Evolutionary conservation across 2,888 invertebrate genomes (phyloP), one percentile per base, ranked within the genome.

Genomic region (Archips crataeganus): DNA sequence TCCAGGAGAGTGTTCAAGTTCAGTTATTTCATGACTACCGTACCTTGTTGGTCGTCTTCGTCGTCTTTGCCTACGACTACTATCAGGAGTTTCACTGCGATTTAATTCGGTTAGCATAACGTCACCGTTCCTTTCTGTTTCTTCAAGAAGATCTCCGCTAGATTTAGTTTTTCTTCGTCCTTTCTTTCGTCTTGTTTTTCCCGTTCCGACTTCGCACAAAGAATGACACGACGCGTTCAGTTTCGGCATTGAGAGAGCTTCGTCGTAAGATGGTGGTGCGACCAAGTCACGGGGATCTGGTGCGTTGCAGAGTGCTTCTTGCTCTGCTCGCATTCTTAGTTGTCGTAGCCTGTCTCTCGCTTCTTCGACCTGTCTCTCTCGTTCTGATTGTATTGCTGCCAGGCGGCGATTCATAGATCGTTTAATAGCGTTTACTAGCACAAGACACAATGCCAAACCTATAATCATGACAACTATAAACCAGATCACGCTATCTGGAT

Each of bases 231-330:
- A 96, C 3, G 95, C 87, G 79, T 95, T 96, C 54, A 97, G 81
- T 83, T 96, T 96, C 1, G 97, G 97, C 96, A 97, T 96, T 32
- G 96, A 94, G 71, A 97, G 93, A 47, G 97, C 97, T 90, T 97
- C 97, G 80, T 96, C 96, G 81, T 97, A 97, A 3, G 96, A 96
- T 0, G 97, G 97, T 51, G 97, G 96, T 74, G 96, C 95, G 45
- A 96, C 94, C 66, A 95, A 85, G 88, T 97, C 97, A 79, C 97
- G 94, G 0, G 96, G 96, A 86, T 97, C 96, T 6, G 96, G 96
- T 34, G 96, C 95, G 82, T 96, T 96, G 68, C 94, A 91, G 13
- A 95, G 88, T 15, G 94, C 94, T 78, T 95, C 95, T 77, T 95
- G 94, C 80, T 95, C 94, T 61, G 93, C 91, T 8, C 90, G 90